A percentile compares a stretch with the other conserved stretches of the same genome.
These are phyloP conservation scores for Notoglanidium macrostoma DNA, from an alignment of 2,797 vertebrate genomes.

Conservation along the genomic window DNA sequence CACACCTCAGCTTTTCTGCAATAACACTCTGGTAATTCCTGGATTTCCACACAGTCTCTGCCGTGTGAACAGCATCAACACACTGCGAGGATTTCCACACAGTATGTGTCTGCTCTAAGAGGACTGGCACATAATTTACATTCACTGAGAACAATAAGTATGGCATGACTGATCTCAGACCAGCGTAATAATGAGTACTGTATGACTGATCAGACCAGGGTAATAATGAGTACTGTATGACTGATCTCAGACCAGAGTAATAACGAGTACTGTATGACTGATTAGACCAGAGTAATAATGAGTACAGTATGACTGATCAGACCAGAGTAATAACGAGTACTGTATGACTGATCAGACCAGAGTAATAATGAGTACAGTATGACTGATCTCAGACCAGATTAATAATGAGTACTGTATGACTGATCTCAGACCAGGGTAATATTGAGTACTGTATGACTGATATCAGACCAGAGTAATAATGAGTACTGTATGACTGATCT, in stretches of 20 bases:
- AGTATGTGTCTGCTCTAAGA: neutral
- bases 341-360: neutral
- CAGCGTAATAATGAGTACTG: neutral
- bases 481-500: neutral
- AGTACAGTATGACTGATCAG: neutral
- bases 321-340: neutral
- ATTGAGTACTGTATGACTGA: neutral
- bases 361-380: neutral
- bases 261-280: neutral
- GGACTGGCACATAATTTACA: neutral
- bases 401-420: neutral
- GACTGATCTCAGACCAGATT: neutral
- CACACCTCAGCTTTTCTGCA: neutral
- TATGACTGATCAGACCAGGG: neutral
- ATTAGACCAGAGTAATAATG: neutral
- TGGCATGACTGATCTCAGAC: too few species aligned
- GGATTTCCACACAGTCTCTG: conserved; percentile 3
- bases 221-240: neutral
- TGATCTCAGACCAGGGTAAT: neutral
- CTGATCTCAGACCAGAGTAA: neutral
- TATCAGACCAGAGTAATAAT: neutral
- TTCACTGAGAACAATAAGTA: neutral
- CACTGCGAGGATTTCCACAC: conserved; percentile 3
- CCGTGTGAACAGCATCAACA: neutral
- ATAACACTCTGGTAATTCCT: neutral